A percentile compares a stretch with the other conserved stretches of the same genome.
phyloP scores from a whole-genome alignment of 2,113 vertebrate genomes.

The Carassius gibelio region DNA sequence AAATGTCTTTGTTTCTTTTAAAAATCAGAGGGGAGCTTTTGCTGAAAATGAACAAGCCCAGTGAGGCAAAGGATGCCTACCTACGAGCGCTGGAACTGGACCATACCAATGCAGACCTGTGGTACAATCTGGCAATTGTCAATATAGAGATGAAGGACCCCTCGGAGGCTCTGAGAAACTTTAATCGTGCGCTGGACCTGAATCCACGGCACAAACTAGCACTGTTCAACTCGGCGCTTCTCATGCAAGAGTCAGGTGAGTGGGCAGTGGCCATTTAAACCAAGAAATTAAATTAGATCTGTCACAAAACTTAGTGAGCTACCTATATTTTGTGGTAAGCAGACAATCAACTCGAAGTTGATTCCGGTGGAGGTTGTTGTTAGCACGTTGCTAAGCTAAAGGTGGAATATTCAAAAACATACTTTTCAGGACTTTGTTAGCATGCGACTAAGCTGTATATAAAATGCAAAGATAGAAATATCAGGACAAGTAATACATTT shows the following conservation, averaged over 20 bases:
- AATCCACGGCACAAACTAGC: conserved; percentile 91
- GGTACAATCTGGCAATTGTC: conserved; percentile 99
- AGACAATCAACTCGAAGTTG: neutral
- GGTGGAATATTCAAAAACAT: too few relatives aligned
- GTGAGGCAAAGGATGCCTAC: conserved; percentile 93
- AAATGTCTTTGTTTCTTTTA: conserved; percentile 50
- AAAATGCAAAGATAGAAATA: too few relatives aligned
- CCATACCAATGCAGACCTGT: conserved; percentile 90
- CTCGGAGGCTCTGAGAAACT: conserved; percentile 90
- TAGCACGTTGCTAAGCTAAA: too few relatives aligned
- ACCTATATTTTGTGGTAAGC: neutral
- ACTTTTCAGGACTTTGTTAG: too few relatives aligned
- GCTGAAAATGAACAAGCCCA: conserved; percentile 96
- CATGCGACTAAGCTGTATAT: too few relatives aligned
- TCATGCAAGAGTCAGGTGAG: conserved; percentile 99
- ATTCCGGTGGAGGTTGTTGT: too few relatives aligned
- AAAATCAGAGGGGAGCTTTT: conserved; percentile 90
- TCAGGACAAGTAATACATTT: too few relatives aligned
- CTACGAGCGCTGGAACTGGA: conserved; percentile 91
- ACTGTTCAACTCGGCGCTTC: conserved; percentile 92
- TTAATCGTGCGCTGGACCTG: conserved; percentile 90
- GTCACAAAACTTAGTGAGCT: neutral
- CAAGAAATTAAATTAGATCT: neutral
- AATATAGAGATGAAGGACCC: conserved; percentile 97
- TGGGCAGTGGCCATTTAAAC: conserved; percentile 5